Base-by-base conservation (phyloP, 2,797 vertebrate species). In the Columba guinea region DNA sequence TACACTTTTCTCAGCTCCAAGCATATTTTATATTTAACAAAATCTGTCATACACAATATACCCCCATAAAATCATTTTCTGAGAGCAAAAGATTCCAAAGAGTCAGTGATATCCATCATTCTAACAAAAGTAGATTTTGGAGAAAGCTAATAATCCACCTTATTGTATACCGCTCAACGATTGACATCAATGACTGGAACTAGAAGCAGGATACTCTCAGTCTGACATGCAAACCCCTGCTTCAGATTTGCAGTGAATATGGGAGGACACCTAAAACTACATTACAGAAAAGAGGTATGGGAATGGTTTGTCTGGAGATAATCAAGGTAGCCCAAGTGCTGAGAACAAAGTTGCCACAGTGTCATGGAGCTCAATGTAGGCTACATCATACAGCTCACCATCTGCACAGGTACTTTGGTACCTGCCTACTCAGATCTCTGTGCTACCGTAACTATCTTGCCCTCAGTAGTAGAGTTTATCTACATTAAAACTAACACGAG, bases 151-250 rank as follows among this genome's bases (percentile, higher is more conserved):
- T 56, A 9, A 77, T 51, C 58, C 65, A 28, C 27, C 28, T 53
- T 62, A 55, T 6, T 58, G 27, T 30, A 83, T 20, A 68, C 16
- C 63, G n/a, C 26, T 68, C 37, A 78, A 17, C 17, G 67, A 73
- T 41, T n/a, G 83, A 73, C 30, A 48, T 11, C 0, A 1, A 78
- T 0, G 0, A 48, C 0, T 35, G 23, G 37, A 73, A 71, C 53
- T 51, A 62, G 2, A 71, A 82, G 59, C 19, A 86, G 19, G 15
- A 56, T 10, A 59, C 2, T 3, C 8, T 14, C 23, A 67, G 10
- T 14, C 41, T 69, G 55, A 75, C 37, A 58, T 13, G 44, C 32
- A 86, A 77, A 67, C 2, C 3, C n/a, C 8, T 76, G 21, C 35
- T 73, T 73, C n/a, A 73, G 35, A 58, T 87, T 56, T 71, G 35